These are phyloP conservation scores for Anser brachyrhynchus DNA, from an alignment of 2,113 vertebrate genomes.

Conservation along the genomic window DNA sequence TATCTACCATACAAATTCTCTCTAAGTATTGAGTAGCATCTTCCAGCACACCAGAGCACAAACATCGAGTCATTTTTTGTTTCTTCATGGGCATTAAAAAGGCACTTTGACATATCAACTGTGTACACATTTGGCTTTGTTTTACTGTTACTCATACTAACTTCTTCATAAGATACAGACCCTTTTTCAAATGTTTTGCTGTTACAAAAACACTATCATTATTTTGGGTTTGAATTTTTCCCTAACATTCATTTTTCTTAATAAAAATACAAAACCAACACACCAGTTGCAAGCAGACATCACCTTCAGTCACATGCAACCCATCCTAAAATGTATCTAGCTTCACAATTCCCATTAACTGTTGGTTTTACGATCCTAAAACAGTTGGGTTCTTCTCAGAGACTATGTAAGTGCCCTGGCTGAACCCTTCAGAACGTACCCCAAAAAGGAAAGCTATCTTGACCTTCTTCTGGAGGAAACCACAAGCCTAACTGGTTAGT, in stretches of 20 bases:
- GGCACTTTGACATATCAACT: not conserved
- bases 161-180: not conserved
- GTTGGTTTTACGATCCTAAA: not conserved
- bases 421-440: not conserved
- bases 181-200: not conserved
- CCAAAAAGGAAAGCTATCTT: not conserved
- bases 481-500: not conserved
- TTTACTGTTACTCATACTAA: not conserved
- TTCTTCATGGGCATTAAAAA: not conserved
- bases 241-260: not conserved
- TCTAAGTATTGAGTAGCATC: not conserved
- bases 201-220: not conserved
- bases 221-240: not conserved
- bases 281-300: not conserved
- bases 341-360: not conserved
- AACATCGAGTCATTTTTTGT: not conserved
- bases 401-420: too few species aligned
- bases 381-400: not conserved
- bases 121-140: not conserved
- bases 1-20: not conserved
- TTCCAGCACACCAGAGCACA: not conserved
- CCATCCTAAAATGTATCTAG: not conserved
- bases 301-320: not conserved
- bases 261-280: not conserved
- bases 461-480: not conserved